Evolutionary conservation across 2,113 vertebrate species (phyloP).

Genomic region (Crotalus viridis): DNA sequence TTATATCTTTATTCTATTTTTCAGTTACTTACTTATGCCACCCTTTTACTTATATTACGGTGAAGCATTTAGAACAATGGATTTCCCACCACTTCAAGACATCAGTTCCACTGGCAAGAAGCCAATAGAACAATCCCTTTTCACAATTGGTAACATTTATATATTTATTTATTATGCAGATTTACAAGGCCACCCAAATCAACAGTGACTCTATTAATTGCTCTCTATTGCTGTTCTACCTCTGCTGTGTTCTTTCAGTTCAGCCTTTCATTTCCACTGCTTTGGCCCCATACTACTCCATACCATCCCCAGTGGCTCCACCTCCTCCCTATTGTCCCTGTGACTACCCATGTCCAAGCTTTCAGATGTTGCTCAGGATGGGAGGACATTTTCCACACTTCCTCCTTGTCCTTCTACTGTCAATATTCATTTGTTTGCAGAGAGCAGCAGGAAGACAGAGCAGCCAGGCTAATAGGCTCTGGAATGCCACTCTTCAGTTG

Average conservation of each 20-base stretch:
- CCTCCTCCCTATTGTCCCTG: neutral
- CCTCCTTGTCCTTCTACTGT: neutral
- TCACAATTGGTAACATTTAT: neutral
- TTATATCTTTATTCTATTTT: neutral
- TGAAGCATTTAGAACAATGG: neutral
- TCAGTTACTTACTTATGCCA: neutral
- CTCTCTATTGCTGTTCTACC: neutral
- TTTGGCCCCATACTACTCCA: neutral
- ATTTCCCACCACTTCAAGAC: neutral
- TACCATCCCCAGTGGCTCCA: neutral
- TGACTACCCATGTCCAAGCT: neutral
- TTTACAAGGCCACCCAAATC: neutral
- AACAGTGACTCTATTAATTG: neutral
- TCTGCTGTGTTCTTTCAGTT: neutral
- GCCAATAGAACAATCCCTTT: neutral
- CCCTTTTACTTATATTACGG: neutral
- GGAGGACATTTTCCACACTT: neutral
- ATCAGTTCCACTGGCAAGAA: neutral
- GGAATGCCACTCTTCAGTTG: neutral
- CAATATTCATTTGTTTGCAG: neutral
- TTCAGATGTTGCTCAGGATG: neutral
- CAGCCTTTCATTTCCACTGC: neutral
- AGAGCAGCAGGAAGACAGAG: neutral
- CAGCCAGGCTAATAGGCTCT: neutral
- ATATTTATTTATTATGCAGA: neutral